A percentile compares a stretch with the other conserved stretches of the same genome.
These are phyloP conservation scores for Lacerta bilineata DNA, from an alignment of 2,797 vertebrate genomes.

Conservation along the genomic window DNA sequence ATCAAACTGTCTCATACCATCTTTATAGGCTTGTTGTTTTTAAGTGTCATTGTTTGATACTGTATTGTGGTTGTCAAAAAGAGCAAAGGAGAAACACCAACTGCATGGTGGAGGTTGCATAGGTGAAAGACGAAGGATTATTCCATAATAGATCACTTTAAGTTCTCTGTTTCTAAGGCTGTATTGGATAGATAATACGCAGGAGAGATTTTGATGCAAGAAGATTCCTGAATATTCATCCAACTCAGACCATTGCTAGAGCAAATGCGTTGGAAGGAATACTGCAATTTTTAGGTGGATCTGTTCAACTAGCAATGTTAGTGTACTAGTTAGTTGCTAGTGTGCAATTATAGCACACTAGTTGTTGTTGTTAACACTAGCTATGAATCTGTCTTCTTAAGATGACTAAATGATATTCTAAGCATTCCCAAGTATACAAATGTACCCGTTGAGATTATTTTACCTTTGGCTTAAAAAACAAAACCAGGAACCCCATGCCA, in stretches of 20 bases:
- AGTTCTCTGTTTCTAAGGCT: background rate
- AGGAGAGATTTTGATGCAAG: background rate
- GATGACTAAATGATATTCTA: background rate
- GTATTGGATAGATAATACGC: background rate
- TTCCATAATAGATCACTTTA: background rate
- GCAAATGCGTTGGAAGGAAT: background rate
- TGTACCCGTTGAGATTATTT: background rate
- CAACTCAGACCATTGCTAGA: background rate
- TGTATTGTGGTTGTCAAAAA: background rate
- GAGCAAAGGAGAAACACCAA: conserved; percentile 22
- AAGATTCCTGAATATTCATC: background rate
- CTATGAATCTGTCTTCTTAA: background rate
- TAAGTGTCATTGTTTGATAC: background rate
- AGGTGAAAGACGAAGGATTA: background rate
- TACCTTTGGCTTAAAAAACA: background rate
- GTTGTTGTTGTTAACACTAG: background rate
- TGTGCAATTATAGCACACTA: background rate
- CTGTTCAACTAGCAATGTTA: background rate
- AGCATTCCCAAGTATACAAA: background rate
- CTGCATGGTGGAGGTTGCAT: conserved; percentile 1
- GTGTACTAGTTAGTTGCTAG: no score
- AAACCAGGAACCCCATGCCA: background rate
- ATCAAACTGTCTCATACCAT: conserved; percentile 66
- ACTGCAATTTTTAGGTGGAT: background rate
- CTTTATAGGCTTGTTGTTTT: conserved; percentile 44